phyloP scores from a whole-genome alignment of 1,140 invertebrate genomes.

The Papilio helenus region DNA sequence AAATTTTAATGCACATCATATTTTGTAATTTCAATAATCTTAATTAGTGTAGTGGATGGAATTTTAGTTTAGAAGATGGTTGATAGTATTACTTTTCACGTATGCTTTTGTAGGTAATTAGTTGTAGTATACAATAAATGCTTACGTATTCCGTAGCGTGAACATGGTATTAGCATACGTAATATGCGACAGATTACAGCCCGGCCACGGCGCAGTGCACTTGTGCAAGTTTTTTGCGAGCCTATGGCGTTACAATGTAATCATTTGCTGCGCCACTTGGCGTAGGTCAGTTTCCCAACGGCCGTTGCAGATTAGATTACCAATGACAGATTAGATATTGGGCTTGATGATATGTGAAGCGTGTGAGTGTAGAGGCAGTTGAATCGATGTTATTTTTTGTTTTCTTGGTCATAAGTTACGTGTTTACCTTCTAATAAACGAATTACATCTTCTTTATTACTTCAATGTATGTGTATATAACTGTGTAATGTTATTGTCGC shows the following conservation, averaged over 20 bases:
- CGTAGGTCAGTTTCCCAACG: conserved; percentile 71
- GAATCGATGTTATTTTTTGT: background rate
- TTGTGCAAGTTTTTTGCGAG: conserved; percentile 64
- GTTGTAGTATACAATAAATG: background rate
- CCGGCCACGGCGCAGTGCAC: conserved; percentile 11
- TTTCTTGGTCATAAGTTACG: background rate
- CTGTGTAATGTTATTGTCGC: too few species aligned
- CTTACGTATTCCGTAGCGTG: background rate
- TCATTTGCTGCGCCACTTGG: conserved; percentile 57
- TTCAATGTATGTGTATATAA: too few species aligned
- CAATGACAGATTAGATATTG: conserved; percentile 54
- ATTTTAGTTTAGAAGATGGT: too few species aligned
- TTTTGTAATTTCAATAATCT: too few species aligned
- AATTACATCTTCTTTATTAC: too few species aligned
- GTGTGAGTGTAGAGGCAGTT: background rate
- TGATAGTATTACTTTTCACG: background rate
- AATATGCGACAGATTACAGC: conserved; percentile 25
- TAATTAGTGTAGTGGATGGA: too few species aligned
- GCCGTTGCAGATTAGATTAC: conserved; percentile 67
- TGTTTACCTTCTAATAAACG: background rate
- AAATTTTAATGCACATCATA: too few species aligned
- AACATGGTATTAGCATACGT: conserved; percentile 7
- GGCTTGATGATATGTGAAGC: conserved; percentile 30
- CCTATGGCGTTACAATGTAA: conserved; percentile 61
- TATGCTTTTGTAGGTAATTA: background rate